phyloP scores from a whole-genome alignment of 2,113 vertebrate genomes.

The Paradoxurus hermaphroditus region DNA sequence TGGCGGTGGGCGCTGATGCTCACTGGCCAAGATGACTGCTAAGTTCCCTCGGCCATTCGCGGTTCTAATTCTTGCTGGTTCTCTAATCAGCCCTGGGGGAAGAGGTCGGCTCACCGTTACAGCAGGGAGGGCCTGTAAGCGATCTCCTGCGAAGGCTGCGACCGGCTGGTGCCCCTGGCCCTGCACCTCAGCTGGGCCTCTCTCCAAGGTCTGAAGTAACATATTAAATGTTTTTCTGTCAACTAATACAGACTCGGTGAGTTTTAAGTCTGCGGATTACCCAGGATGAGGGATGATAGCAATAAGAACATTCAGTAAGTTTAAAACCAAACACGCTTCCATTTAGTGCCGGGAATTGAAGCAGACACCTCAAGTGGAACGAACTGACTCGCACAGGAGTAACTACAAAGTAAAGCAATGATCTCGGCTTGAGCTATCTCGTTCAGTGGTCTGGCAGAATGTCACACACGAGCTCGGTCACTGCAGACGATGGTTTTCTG shows the following conservation, averaged over 20 bases:
- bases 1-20: background rate
- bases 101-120: background rate
- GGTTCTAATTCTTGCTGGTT: background rate
- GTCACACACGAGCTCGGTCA: conserved; percentile 49
- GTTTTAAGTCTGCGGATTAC: conserved; percentile 32
- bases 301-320: conserved; percentile 44
- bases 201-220: conserved; percentile 37
- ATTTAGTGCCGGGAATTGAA: conserved; percentile 71
- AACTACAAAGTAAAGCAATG: conserved; percentile 61
- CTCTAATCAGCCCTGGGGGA: background rate
- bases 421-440: conserved; percentile 33
- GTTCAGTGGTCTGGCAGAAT: conserved; percentile 41
- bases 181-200: background rate
- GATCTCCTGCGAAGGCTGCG: conserved; percentile 15
- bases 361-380: conserved; percentile 57
- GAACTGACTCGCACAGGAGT: background rate
- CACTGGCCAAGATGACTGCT: background rate
- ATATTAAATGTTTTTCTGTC: conserved; percentile 45
- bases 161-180: background rate
- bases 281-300: background rate
- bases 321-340: conserved; percentile 65
- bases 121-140: conserved; percentile 2
- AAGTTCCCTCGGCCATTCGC: background rate
- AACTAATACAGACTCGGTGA: conserved; percentile 26
- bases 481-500: conserved; percentile 31